Percentiles rank a stretch among this genome's conserved stretches.
phyloP scores from a whole-genome alignment of 2,888 invertebrate species.

The Amphipoea oculea region DNA sequence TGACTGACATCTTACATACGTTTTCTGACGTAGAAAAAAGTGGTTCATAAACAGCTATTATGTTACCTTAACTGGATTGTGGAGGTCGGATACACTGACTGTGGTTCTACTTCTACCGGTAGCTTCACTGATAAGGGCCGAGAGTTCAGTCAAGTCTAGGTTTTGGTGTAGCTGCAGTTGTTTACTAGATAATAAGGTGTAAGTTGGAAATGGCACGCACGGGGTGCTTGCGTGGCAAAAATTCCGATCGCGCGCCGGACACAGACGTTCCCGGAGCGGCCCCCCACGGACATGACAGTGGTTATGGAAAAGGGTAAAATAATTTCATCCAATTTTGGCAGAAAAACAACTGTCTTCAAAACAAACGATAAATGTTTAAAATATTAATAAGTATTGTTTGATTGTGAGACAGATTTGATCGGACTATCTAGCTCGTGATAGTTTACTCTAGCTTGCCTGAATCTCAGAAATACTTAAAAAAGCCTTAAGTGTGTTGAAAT shows the following conservation, averaged over 20 bases:
- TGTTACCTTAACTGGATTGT: no score
- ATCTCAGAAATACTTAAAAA: background rate
- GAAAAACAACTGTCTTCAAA: background rate
- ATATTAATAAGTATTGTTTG: background rate
- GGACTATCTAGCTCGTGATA: background rate
- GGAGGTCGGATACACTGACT: no score
- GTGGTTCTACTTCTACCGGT: no score
- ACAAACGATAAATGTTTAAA: background rate
- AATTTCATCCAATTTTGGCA: background rate
- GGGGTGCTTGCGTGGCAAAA: no score
- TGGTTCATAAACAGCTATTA: no score
- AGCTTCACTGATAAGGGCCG: background rate
- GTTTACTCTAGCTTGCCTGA: background rate
- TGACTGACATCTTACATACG: background rate
- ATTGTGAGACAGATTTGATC: background rate
- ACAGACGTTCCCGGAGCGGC: no score
- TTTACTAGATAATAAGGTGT: no score
- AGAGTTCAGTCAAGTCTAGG: background rate
- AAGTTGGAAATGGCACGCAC: no score
- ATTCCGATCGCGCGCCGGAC: no score
- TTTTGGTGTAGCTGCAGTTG: no score
- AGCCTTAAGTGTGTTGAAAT: background rate
- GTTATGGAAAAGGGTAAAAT: background rate
- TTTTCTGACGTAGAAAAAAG: background rate
- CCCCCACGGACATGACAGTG: no score